phyloP scores from a whole-genome alignment of 2,797 vertebrate species.

The Moxostoma hubbsi region DNA sequence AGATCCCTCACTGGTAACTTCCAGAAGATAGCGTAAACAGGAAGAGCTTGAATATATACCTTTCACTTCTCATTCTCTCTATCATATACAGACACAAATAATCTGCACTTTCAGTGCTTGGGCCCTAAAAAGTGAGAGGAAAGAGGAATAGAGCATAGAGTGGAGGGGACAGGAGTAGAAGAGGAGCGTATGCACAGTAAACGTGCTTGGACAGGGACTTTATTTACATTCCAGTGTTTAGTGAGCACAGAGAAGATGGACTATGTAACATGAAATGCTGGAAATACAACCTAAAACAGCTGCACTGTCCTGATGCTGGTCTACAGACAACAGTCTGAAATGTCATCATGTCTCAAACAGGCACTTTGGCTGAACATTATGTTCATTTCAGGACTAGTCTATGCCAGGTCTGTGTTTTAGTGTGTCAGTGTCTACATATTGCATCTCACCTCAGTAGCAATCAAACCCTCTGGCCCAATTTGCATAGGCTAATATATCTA shows the following conservation, averaged over 20 bases:
- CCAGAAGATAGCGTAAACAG: conserved; percentile 83
- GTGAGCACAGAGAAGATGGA: background rate
- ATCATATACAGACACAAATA: conserved; percentile 10
- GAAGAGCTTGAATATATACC: conserved; percentile 70
- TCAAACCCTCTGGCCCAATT: background rate
- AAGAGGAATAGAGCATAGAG: background rate
- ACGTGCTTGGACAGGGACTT: conserved; percentile 7
- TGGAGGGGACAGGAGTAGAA: background rate
- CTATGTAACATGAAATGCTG: conserved; percentile 14
- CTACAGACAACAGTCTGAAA: conserved; percentile 31
- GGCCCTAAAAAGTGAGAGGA: background rate
- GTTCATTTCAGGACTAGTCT: background rate
- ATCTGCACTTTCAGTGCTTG: too few relatives aligned
- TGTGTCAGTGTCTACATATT: background rate
- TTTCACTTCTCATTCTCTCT: conserved; percentile 43
- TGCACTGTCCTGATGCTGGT: background rate
- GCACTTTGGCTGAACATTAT: conserved; percentile 27
- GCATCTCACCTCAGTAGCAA: conserved; percentile 1
- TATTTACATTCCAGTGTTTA: conserved; percentile 34
- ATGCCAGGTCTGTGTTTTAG: conserved; percentile 9
- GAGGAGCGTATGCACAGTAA: background rate
- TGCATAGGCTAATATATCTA: background rate
- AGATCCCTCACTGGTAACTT: conserved; percentile 72
- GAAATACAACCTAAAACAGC: background rate
- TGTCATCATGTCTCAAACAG: conserved; percentile 36